Conservation (phyloP, 2,888 invertebrate genomes). For the Tipula lateralis region DNA sequence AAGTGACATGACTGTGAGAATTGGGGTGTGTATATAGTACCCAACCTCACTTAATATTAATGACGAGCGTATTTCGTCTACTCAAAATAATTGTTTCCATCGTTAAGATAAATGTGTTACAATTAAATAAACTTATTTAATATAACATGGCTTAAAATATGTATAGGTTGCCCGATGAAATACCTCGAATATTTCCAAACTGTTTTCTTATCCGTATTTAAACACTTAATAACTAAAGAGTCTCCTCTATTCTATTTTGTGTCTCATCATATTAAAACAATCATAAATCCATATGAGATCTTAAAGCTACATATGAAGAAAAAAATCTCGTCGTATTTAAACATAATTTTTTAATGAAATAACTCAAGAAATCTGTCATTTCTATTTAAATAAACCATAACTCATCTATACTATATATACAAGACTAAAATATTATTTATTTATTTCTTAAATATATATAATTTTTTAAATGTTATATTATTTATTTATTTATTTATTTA, state of each 20-base stretch:
- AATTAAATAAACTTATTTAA: no score
- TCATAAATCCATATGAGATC: constrained; percentile 24
- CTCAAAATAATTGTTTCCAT: no score
- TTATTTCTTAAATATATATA: background rate
- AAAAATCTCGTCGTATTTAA: background rate
- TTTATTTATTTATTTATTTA: constrained; percentile 19
- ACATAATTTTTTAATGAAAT: constrained; percentile 24
- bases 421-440: background rate
- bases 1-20: no score
- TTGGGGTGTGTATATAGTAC: no score
- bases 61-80: no score
- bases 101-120: no score
- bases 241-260: background rate
- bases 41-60: no score
- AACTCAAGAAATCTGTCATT: constrained; percentile 24
- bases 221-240: background rate
- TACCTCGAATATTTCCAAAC: background rate
- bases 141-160: background rate
- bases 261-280: background rate
- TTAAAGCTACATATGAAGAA: background rate
- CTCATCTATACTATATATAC: background rate
- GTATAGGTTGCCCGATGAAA: background rate
- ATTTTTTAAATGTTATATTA: constrained; percentile 15
- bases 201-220: background rate
- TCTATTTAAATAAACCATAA: constrained; percentile 24